phyloP scores from a whole-genome alignment of 1,140 invertebrate species.

The Arctopsyche grandis region DNA sequence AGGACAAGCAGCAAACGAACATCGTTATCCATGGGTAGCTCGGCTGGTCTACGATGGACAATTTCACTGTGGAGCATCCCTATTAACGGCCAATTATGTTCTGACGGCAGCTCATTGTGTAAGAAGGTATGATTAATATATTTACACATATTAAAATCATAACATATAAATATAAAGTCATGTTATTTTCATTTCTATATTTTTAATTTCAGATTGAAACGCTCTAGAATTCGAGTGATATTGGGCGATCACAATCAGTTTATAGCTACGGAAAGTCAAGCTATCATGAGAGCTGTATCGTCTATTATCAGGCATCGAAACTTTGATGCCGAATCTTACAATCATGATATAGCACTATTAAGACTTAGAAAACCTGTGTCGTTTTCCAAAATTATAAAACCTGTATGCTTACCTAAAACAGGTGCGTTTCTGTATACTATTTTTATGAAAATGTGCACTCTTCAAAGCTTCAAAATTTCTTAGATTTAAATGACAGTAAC shows the following conservation, averaged over 20 bases:
- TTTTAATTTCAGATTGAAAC: slow-evolving; percentile 70
- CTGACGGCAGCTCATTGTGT: slow-evolving; percentile 78
- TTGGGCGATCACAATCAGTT: slow-evolving; percentile 85
- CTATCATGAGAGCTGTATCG: slow-evolving; percentile 82
- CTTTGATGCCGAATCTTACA: slow-evolving; percentile 85
- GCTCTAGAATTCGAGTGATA: slow-evolving; percentile 81
- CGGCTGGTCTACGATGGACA: slow-evolving; percentile 85
- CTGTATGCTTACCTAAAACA: slow-evolving; percentile 78
- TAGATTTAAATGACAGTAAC: neutral
- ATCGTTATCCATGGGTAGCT: slow-evolving; percentile 89
- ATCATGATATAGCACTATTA: slow-evolving; percentile 87
- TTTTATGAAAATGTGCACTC: slow-evolving; percentile 41
- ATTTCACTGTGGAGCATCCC: slow-evolving; percentile 90
- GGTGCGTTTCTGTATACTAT: slow-evolving; percentile 62
- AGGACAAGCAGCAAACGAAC: slow-evolving; percentile 79
- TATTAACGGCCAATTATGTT: slow-evolving; percentile 79
- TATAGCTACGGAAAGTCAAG: slow-evolving; percentile 77
- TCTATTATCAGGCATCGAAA: slow-evolving; percentile 80
- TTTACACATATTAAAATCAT: slow-evolving; percentile 48
- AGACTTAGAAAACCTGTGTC: slow-evolving; percentile 79
- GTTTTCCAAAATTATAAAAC: slow-evolving; percentile 82
- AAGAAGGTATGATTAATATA: slow-evolving; percentile 69
- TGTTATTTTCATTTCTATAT: slow-evolving; percentile 5
- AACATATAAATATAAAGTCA: neutral
- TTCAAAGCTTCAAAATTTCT: slow-evolving; percentile 5